phyloP scores from a whole-genome alignment of 2,888 invertebrate species.

The Oxystoma pomonae region DNA sequence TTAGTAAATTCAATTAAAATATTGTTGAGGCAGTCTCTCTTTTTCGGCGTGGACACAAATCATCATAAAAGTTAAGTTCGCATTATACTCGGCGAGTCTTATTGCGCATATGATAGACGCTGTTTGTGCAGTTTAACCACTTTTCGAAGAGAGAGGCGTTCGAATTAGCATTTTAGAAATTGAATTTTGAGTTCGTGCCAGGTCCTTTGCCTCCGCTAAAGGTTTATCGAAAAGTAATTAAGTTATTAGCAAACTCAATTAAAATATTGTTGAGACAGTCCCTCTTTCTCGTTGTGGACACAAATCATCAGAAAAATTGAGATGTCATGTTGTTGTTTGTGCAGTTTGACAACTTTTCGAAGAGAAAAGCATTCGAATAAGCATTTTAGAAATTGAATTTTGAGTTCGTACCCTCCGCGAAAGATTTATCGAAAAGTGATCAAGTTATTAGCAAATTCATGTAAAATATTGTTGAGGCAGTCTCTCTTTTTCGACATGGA shows the following conservation, averaged over 20 bases:
- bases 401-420: too few relatives aligned
- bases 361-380: constrained; percentile 33
- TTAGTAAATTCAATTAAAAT: too few relatives aligned
- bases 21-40: too few relatives aligned
- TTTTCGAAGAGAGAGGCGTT: constrained; percentile 41
- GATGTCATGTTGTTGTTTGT: constrained; percentile 52
- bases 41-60: too few relatives aligned
- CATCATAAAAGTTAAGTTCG: constrained; percentile 53
- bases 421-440: too few relatives aligned
- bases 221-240: not conserved
- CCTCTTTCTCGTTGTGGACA: too few relatives aligned
- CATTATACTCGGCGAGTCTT: constrained; percentile 51
- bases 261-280: too few relatives aligned
- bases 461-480: too few relatives aligned
- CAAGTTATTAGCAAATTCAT: too few relatives aligned
- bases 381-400: constrained; percentile 19
- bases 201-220: not conserved
- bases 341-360: constrained; percentile 51
- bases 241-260: not conserved
- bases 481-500: too few relatives aligned
- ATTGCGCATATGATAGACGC: constrained; percentile 52
- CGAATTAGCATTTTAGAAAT: constrained; percentile 24
- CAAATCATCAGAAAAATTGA: too few relatives aligned
- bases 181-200: not conserved
- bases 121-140: constrained; percentile 52